phyloP scores from a whole-genome alignment of 1,140 invertebrate species.

The Aphelenchoides besseyi region DNA sequence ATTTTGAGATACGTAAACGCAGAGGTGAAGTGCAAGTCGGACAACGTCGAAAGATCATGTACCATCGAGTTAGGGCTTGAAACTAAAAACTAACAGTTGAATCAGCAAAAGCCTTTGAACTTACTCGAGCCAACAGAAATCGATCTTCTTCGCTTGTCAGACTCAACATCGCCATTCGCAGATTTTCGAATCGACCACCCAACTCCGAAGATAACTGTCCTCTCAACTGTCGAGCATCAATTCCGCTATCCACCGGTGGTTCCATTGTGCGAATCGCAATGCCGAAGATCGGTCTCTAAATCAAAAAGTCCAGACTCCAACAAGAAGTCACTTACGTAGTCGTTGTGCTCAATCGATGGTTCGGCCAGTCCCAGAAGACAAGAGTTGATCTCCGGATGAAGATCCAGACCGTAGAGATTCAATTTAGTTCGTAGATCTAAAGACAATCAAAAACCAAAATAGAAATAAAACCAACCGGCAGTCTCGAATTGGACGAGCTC shows the following conservation, averaged over 20 bases:
- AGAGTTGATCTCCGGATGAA: constrained; percentile 19
- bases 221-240: constrained; percentile 9
- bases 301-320: constrained; percentile 13
- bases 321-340: constrained; percentile 24
- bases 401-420: constrained; percentile 25
- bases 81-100: constrained; percentile 43
- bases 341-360: constrained; percentile 22
- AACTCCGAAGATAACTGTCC: constrained; percentile 30
- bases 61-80: constrained; percentile 51
- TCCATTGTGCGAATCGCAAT: constrained; percentile 36
- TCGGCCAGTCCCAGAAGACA: constrained; percentile 12
- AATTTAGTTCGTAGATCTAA: constrained; percentile 9
- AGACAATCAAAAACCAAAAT: neutral
- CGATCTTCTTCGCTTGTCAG: constrained; percentile 41
- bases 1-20: constrained; percentile 46
- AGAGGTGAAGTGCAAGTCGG: constrained; percentile 43
- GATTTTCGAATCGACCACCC: constrained; percentile 54
- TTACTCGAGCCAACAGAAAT: constrained; percentile 43
- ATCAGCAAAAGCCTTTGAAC: neutral
- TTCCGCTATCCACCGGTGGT: constrained; percentile 45
- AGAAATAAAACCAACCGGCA: constrained; percentile 24
- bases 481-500: constrained; percentile 29
- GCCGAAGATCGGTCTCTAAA: constrained; percentile 47
- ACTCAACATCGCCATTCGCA: constrained; percentile 55
- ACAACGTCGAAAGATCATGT: constrained; percentile 49